Base-by-base conservation (phyloP, 2,888 invertebrate genomes). In the Lypha dubia region DNA sequence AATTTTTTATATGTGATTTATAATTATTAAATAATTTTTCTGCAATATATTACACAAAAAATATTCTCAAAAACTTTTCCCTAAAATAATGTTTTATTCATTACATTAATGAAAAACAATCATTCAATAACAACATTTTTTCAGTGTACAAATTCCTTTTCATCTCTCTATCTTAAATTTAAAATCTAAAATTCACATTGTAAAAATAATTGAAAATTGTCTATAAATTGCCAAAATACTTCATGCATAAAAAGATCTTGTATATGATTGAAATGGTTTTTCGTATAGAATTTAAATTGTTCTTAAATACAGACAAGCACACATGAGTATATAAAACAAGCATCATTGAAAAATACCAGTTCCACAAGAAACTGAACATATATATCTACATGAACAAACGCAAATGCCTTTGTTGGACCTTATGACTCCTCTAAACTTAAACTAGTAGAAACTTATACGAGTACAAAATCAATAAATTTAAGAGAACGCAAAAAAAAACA, bases 391-490 rank as follows among this genome's bases (percentile, higher is more conserved):
- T 8, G 41, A 4, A 13, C n/a, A 53, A 1, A 56, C 20, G n/a
- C 4, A 38, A 11, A 32, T 44, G 20, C 5, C 0, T 44, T 6
- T 46, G n/a, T 13, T n/a, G 4, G 6, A 5, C n/a, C 3, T 24
- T 35, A 15, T 44, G 15, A 0, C 15, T 0, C 32, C 6, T 15
- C 17, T 11, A 49, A 13, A 74, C 28, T 63, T 15, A 9, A 65
- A 63, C 28, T 63, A 28, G 3, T 9, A 41, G 9, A 46, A 49
- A 24, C 6, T 41, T 38, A 56, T 44, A 41, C 11, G 11, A 11
- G 38, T 13, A 38, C 15, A 46, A 71, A 79, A 71, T 79, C 79
- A 65, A 79, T 79, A 79, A 46, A 51, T 60, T 68, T 17, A 60
- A 41, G 24, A 17, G 35, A 49, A 24, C 5, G n/a, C 0, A 35